Evolutionary conservation across 1,140 invertebrate genomes (phyloP).

Genomic region (Hyles vespertilio): DNA sequence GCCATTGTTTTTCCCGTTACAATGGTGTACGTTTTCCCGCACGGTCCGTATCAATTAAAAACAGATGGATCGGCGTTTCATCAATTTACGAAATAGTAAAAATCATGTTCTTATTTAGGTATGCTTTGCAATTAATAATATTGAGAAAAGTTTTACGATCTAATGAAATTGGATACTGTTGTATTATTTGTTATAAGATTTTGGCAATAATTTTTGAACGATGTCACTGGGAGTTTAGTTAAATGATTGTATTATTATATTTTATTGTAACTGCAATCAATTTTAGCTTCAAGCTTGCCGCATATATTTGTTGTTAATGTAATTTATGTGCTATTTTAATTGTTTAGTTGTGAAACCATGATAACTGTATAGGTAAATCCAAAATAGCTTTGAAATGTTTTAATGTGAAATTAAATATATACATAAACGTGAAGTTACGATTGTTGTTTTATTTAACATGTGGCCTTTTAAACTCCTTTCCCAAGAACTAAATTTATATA

Average conservation of each 20-base stretch:
- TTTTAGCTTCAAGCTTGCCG: conserved; percentile 33
- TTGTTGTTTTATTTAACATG: conserved; percentile 9
- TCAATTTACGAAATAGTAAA: too few relatives aligned
- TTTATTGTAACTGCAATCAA: conserved; percentile 1
- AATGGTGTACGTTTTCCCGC: too few relatives aligned
- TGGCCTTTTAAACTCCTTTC: too few relatives aligned
- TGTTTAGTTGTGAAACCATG: conserved; percentile 36
- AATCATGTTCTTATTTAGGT: too few relatives aligned
- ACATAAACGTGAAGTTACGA: conserved; percentile 50
- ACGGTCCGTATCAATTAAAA: too few relatives aligned
- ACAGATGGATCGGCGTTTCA: too few relatives aligned
- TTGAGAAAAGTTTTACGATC: too few relatives aligned
- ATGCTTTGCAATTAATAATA: too few relatives aligned
- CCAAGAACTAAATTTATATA: conserved; percentile 1
- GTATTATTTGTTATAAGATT: too few relatives aligned
- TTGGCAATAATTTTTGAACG: not conserved
- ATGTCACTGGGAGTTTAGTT: not conserved
- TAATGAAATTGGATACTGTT: too few relatives aligned
- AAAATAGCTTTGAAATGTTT: conserved; percentile 55
- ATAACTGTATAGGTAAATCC: conserved; percentile 45
- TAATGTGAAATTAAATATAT: conserved; percentile 56
- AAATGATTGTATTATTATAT: not conserved
- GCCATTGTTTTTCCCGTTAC: too few relatives aligned
- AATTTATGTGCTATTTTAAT: conserved; percentile 23
- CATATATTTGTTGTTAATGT: conserved; percentile 35